A percentile compares a stretch with the other conserved stretches of the same genome.
phyloP scores from a whole-genome alignment of 23 tunicate genomes.

The Clavelina lepadiformis region DNA sequence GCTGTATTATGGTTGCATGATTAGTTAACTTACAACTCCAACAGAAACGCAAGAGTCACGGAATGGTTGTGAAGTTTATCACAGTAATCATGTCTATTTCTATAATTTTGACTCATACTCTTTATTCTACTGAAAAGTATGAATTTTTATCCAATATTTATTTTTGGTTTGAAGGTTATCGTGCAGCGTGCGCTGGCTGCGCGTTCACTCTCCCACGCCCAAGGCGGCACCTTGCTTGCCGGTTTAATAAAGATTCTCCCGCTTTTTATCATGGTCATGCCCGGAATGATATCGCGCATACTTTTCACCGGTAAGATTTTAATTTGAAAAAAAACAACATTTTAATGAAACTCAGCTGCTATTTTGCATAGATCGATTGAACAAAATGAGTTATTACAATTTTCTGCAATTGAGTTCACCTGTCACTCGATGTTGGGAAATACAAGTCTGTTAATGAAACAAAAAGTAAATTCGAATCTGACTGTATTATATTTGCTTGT shows the following conservation, averaged over 20 bases:
- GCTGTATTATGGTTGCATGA: no score
- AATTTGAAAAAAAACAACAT: neutral
- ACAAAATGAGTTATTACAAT: no score
- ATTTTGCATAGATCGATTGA: no score
- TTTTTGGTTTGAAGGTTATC: conserved; percentile 44
- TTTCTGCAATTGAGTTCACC: neutral
- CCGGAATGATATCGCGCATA: conserved; percentile 79
- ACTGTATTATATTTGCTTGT: neutral
- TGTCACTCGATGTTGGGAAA: neutral
- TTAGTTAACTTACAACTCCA: no score
- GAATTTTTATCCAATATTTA: no score
- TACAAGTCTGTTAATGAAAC: no score
- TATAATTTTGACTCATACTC: neutral
- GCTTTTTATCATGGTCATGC: conserved; percentile 72
- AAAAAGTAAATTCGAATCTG: no score
- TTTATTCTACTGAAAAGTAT: no score
- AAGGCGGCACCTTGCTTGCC: conserved; percentile 73
- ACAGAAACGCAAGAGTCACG: no score
- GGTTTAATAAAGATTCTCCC: conserved; percentile 70
- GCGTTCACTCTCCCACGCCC: conserved; percentile 54
- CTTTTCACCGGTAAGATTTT: conserved; percentile 45
- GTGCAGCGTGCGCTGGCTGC: conserved; percentile 84
- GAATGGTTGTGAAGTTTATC: no score
- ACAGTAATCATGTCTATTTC: no score
- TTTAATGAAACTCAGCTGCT: no score